Evolutionary conservation across 2,797 vertebrate genomes (phyloP).

Genomic region (Geotria australis): DNA sequence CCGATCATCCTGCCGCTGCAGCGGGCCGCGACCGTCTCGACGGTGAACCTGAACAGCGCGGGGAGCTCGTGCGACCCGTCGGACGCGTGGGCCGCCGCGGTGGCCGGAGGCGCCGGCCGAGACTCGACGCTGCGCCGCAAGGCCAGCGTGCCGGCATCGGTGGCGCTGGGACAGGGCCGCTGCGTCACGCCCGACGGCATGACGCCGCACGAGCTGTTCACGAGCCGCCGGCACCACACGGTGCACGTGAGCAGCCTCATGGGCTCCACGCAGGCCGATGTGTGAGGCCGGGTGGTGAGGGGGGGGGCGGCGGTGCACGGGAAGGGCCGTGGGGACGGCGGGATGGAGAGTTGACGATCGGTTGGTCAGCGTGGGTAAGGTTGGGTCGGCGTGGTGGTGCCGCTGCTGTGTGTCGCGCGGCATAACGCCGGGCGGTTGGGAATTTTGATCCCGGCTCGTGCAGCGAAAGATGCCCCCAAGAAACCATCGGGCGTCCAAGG

Average conservation of each 20-base stretch:
- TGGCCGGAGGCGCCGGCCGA: not conserved
- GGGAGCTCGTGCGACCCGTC: too few species aligned
- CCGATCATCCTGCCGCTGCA: not conserved
- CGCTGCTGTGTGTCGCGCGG: too few species aligned
- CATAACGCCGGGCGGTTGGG: too few species aligned
- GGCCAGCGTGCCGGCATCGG: not conserved
- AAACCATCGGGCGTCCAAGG: too few species aligned
- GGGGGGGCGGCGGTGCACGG: not conserved
- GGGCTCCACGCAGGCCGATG: not conserved
- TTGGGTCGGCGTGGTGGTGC: too few species aligned
- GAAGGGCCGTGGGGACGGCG: not conserved
- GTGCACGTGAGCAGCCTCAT: not conserved
- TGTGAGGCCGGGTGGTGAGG: not conserved
- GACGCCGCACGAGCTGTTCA: not conserved
- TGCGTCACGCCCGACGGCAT: not conserved
- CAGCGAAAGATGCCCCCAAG: too few species aligned
- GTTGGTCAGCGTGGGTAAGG: too few species aligned
- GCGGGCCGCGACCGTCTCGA: not conserved
- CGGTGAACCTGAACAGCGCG: not conserved
- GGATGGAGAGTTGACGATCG: too few species aligned
- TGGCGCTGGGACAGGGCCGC: not conserved
- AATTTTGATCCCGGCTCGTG: too few species aligned
- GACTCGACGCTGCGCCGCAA: not conserved
- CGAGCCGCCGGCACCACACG: not conserved
- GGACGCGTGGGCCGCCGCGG: not conserved